Base-by-base conservation (phyloP, 2,888 invertebrate genomes). In the Phaonia tiefii region DNA sequence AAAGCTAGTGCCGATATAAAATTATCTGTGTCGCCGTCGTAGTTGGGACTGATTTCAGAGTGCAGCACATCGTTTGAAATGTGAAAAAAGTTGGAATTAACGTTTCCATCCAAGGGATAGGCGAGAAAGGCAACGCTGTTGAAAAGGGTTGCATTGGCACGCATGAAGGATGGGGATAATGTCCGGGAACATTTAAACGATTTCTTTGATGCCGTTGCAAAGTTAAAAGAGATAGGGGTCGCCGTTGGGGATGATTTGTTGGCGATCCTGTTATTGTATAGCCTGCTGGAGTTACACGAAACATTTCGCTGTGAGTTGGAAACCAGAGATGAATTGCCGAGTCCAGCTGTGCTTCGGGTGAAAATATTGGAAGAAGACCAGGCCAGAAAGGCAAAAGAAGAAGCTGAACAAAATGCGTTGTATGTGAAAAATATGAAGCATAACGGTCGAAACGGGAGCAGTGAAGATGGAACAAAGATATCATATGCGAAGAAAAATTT, bases 111-210 rank as follows among this genome's bases (percentile, higher is more conserved):
- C 17, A 85, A 84, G 51, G 89, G 89, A 3, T 89, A 89, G 0
- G 89, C 89, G 1, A 78, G 88, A 60, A 91, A 91, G 73, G 90
- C 90, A 0, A 89, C 87, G 1, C 75, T 91, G 2, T 79, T 91
- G 17, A 91, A 91, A 63, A 84, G 86, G 51, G n/a, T n/a, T n/a
- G n/a, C n/a, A n/a, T n/a, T n/a, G n/a, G n/a, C n/a, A n/a, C n/a
- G n/a, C n/a, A n/a, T n/a, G n/a, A n/a, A n/a, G n/a, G n/a, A n/a
- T n/a, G n/a, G n/a, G n/a, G n/a, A n/a, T n/a, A n/a, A n/a, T 71
- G 84, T 89, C 3, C 82, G 87, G n/a, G 85, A 86, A n/a, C 89
- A 89, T 81, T 63, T 89, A 3, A 83, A 83, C 44, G 84, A 84
- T 22, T 89, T 90, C 67, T 88, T 44, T 11, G 44, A 44, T 11